These are phyloP conservation scores for Empidonax traillii DNA, from an alignment of 2,113 vertebrate species.

Conservation along the genomic window DNA sequence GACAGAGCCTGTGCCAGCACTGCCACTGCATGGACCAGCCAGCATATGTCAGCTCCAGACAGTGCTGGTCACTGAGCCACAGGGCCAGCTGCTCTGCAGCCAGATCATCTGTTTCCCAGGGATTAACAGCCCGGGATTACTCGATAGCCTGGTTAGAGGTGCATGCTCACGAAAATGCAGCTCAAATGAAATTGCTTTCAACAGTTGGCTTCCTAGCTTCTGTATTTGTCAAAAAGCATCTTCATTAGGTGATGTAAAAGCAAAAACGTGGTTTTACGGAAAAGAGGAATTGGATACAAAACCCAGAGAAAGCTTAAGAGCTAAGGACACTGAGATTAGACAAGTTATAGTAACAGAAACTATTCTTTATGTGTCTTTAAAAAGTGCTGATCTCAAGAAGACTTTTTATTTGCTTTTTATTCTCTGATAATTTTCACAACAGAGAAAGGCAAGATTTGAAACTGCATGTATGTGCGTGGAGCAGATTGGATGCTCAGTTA, in stretches of 20 bases:
- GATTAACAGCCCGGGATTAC: background rate
- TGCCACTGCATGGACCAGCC: background rate
- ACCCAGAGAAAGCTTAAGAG: background rate
- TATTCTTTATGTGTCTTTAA: background rate
- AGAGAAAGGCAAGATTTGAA: background rate
- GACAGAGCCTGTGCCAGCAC: background rate
- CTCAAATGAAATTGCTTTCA: background rate
- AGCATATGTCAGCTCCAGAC: background rate
- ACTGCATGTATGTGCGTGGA: background rate
- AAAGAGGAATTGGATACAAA: background rate
- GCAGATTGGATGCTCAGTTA: background rate
- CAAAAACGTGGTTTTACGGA: background rate
- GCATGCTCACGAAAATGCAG: background rate
- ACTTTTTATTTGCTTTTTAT: background rate
- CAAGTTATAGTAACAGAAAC: background rate
- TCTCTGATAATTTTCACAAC: background rate
- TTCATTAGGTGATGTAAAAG: background rate
- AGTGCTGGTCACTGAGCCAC: background rate
- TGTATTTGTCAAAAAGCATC: background rate
- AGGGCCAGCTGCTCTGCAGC: slow-evolving; percentile 10
- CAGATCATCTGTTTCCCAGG: background rate
- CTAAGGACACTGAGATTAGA: background rate
- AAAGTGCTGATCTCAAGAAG: background rate
- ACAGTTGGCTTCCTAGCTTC: background rate
- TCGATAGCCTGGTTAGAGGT: background rate